phyloP scores from a whole-genome alignment of 2,888 invertebrate genomes.

The Sinotaia quadrata region DNA sequence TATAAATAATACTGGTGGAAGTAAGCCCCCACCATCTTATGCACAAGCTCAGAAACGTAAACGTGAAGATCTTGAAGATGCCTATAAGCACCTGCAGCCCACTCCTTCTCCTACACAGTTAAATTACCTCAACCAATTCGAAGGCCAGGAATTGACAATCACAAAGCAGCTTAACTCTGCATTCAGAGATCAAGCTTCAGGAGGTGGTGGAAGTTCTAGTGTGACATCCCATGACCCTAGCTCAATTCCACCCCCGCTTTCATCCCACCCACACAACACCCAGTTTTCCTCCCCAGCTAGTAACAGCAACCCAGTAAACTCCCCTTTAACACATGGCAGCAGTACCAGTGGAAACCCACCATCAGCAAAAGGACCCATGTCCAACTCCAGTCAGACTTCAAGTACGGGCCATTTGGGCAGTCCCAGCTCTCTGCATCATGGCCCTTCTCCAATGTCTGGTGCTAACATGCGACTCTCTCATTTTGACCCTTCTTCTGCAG shows the following conservation, averaged over 20 bases:
- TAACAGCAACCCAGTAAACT: constrained; percentile 51
- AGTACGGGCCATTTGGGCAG: constrained; percentile 37
- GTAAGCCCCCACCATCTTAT: constrained; percentile 71
- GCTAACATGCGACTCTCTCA: constrained; percentile 65
- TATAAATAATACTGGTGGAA: constrained; percentile 33
- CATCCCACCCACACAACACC: constrained; percentile 44
- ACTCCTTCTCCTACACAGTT: constrained; percentile 97
- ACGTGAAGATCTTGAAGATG: constrained; percentile 78
- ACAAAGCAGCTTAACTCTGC: constrained; percentile 96
- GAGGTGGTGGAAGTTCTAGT: constrained; percentile 16
- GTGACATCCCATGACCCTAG: constrained; percentile 22
- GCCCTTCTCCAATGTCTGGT: constrained; percentile 58
- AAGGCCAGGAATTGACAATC: constrained; percentile 95
- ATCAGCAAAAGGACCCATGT: constrained; percentile 64
- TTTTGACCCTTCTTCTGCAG: constrained; percentile 58
- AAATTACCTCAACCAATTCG: constrained; percentile 94
- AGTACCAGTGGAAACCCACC: constrained; percentile 37
- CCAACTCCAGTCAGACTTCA: constrained; percentile 65
- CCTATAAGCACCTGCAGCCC: constrained; percentile 78
- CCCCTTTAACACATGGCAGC: constrained; percentile 55
- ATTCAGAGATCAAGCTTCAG: constrained; percentile 66
- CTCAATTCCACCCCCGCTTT: constrained; percentile 8
- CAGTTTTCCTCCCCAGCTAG: constrained; percentile 53
- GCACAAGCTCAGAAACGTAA: constrained; percentile 69
- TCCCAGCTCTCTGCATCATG: constrained; percentile 26